phyloP scores from a whole-genome alignment of 2,113 vertebrate genomes.

The Castor canadensis region DNA sequence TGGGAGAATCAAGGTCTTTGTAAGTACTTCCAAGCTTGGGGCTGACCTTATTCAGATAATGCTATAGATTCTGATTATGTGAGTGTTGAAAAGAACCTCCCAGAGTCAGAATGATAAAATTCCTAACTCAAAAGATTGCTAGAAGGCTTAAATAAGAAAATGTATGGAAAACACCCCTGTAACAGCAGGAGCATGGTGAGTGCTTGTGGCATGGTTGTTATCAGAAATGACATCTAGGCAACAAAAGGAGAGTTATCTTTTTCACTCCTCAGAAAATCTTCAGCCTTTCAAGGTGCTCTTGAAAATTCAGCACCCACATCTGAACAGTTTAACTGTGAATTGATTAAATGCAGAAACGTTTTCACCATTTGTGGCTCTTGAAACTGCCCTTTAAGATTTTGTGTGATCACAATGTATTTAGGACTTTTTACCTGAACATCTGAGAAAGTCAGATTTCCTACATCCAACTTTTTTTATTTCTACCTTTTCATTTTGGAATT shows the following conservation, averaged over 20 bases:
- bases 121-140: background rate
- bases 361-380: background rate
- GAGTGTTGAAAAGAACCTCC: background rate
- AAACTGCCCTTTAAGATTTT: background rate
- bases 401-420: background rate
- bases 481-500: background rate
- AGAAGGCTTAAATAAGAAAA: background rate
- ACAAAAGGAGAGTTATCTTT: background rate
- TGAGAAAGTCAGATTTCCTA: background rate
- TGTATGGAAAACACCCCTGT: background rate
- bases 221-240: background rate
- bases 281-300: background rate
- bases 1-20: background rate
- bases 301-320: background rate
- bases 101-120: background rate
- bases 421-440: background rate
- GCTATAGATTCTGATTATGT: background rate
- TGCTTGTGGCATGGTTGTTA: background rate
- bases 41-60: background rate
- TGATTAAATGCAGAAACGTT: background rate
- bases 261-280: constrained; percentile 10
- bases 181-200: background rate
- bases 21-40: background rate
- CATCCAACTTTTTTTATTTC: background rate
- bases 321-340: background rate